Evolutionary conservation across 2,113 vertebrate species (phyloP).

Genomic region (Rhipidura dahli): DNA sequence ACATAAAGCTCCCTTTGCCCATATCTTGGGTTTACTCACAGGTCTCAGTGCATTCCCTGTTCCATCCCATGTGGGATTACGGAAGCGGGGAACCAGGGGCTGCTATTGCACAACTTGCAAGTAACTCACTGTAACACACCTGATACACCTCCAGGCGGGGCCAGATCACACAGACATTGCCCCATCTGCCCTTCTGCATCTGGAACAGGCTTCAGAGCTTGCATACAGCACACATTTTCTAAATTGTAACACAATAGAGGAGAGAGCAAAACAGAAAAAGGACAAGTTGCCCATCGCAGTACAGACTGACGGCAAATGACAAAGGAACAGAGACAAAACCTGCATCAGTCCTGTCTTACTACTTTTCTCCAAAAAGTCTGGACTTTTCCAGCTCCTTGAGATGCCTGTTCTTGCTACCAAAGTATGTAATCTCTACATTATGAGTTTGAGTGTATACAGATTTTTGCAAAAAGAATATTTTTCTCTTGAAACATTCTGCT

Average conservation of each 20-base stretch:
- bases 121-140: neutral
- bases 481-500: neutral
- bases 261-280: neutral
- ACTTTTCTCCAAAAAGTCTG: neutral
- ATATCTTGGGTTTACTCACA: neutral
- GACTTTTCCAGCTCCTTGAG: neutral
- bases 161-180: neutral
- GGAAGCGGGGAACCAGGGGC: neutral
- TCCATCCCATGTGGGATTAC: neutral
- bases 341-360: neutral
- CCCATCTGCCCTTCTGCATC: neutral
- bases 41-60: neutral
- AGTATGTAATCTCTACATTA: neutral
- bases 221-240: neutral
- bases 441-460: neutral
- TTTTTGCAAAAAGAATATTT: neutral
- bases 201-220: neutral
- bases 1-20: neutral
- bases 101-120: neutral
- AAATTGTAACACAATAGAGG: neutral
- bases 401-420: neutral
- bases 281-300: neutral
- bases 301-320: neutral
- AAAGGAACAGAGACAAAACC: neutral
- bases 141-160: fast-evolving